Evolutionary conservation across 2,797 vertebrate species (phyloP), one percentile per base, ranked within the genome.

Genomic region (Hydrophis major): DNA sequence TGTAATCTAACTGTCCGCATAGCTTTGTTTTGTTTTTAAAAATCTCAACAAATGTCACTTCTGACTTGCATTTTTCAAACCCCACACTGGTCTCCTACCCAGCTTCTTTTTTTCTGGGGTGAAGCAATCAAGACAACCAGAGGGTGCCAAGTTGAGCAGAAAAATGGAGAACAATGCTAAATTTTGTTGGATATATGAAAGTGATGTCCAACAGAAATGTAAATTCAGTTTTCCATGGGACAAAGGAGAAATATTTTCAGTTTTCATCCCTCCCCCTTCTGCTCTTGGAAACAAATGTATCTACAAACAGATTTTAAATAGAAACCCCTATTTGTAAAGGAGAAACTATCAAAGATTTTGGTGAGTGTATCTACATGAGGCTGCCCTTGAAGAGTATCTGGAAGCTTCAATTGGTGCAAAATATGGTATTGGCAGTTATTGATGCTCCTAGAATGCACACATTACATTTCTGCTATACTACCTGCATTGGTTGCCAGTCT

Each of bases 221-320:
- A 74, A 2, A 2, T 32, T 55, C 12, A 11, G 78, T 42, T 78
- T 94, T 86, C 59, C 57, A 89, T n/a, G 50, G 50, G 18, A 6
- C 56, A 16, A 87, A 86, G 59, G n/a, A 92, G 63, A 91, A 89
- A 37, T 97, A 96, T 97, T 96, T 96, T 95, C 90, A 97, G 96
- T 95, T 96, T 95, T 92, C 55, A 56, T 83, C 42, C 18, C n/a
- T 90, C 18, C 22, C 0, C 13, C 90, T 5, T 94, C 92, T 13
- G 42, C 53, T 94, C 94, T 93, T 95, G 94, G 95, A 96, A 96
- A 87, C 91, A 92, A 93, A 96, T 92, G 0, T 96, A 92, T 95
- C 95, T 92, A 95, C 95, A 95, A 94, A 83, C 88, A 87, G 92
- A 59, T 92, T 93, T 57, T 91, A 94, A 93, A 50, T 91, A 92